Evolutionary conservation across 2,888 invertebrate species (phyloP), one percentile per base, ranked within the genome.

Genomic region (Tinea pellionella): DNA sequence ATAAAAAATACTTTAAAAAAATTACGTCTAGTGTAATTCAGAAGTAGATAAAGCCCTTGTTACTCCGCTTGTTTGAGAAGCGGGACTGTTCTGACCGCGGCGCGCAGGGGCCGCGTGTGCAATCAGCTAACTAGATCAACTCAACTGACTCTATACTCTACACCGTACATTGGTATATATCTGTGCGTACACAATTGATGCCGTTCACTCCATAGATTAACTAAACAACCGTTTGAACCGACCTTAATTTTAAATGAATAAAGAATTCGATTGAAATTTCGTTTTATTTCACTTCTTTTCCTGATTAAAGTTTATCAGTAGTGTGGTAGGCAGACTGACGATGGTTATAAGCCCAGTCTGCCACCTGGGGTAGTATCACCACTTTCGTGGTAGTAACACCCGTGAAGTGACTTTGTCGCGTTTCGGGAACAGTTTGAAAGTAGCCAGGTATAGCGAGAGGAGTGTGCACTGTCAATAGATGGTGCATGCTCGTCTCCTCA

Each of bases 111-210:
- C 66, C 69, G 65, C 66, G 61, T 68, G 63, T 70, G 80, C 84
- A 85, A 85, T 85, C 85, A 85, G 77, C 83, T 85, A 85, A 84
- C 81, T 78, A 75, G 78, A 84, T 84, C 80, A 80, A 69, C 67
- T 68, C 68, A 71, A 55, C 47, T 47, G 6, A 19, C 53, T 24
- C 53, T 15, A n/a, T 15, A 16, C n/a, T n/a, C 6, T 18, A 18
- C 51, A 18, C 51, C 18, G n/a, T 47, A 2, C 37, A 37, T 37
- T 37, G 37, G 11, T 37, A 37, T 37, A n/a, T 37, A 9, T 37
- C n/a, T 37, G 15, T 47, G 55, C 55, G 29, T 24, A 83, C 82
- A 80, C 82, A 80, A 83, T 81, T 79, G 80, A 75, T 75, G 73
- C 71, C 69, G 67, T 66, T n/a, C n/a, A 9, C 37, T 37, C 37